Evolutionary conservation across 2,113 vertebrate genomes (phyloP).

Genomic region (Elanoides forficatus): DNA sequence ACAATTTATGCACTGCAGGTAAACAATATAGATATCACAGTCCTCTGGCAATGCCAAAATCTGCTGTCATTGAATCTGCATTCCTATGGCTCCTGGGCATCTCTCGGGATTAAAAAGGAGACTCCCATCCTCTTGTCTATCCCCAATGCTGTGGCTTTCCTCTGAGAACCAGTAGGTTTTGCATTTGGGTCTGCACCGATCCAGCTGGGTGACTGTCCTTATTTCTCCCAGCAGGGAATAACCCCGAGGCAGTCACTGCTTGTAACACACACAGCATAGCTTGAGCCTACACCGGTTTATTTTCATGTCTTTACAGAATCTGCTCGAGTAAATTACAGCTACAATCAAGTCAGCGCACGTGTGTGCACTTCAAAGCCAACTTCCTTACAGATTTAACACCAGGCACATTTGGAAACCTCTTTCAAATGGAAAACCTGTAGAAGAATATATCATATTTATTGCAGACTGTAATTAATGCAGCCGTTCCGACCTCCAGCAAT

Average conservation of each 20-base stretch:
- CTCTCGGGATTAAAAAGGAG: neutral
- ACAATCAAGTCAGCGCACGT: neutral
- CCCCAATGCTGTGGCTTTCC: neutral
- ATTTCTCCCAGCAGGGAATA: neutral
- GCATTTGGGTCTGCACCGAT: neutral
- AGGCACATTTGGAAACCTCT: neutral
- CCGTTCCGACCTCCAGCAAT: accelerated
- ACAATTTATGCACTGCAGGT: neutral
- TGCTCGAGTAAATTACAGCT: neutral
- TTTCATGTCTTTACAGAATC: neutral
- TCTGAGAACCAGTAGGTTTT: accelerated
- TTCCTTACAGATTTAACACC: neutral
- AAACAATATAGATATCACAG: accelerated
- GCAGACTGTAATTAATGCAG: neutral
- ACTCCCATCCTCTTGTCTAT: neutral
- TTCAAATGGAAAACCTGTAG: neutral
- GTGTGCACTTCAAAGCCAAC: neutral
- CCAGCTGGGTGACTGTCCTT: too few species aligned
- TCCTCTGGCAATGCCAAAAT: neutral
- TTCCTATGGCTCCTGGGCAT: neutral
- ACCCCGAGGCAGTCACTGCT: neutral
- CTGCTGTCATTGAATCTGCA: accelerated
- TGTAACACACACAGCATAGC: accelerated
- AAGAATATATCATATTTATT: accelerated
- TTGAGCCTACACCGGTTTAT: accelerated